Percentiles rank a stretch among this genome's conserved stretches.
phyloP scores from a whole-genome alignment of 2,797 vertebrate genomes.

The Melanotaenia pygmaea region DNA sequence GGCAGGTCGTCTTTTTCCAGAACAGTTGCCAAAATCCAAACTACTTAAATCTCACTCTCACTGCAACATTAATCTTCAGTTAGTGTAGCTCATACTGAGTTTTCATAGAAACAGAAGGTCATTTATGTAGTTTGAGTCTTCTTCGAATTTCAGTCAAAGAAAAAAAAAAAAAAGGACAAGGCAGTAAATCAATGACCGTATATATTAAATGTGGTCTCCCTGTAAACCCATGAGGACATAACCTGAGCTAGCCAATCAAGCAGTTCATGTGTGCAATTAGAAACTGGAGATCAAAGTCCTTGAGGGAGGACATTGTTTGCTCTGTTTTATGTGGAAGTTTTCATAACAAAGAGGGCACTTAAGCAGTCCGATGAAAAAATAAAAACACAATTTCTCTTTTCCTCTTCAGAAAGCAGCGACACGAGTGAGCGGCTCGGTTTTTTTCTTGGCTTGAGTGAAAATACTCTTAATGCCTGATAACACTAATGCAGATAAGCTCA shows the following conservation, averaged over 20 bases:
- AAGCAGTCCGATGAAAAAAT: conserved; percentile 4
- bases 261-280: conserved; percentile 37
- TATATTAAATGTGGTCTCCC: conserved; percentile 29
- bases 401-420: conserved; percentile 4
- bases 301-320: conserved; percentile 51
- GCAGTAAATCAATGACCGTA: conserved; percentile 33
- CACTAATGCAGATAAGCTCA: too few species aligned
- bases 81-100: conserved; percentile 21
- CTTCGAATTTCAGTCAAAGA: conserved; percentile 25
- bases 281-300: conserved; percentile 69
- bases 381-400: conserved; percentile 21
- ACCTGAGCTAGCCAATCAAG: conserved; percentile 41
- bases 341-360: conserved; percentile 26
- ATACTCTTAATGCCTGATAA: conserved; percentile 20
- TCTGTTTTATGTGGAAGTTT: conserved; percentile 57
- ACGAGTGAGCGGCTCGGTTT: neutral
- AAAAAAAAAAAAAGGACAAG: neutral
- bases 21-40: conserved; percentile 28
- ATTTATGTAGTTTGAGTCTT: conserved; percentile 38
- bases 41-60: conserved; percentile 21
- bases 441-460: conserved; percentile 42
- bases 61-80: conserved; percentile 21
- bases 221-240: conserved; percentile 28
- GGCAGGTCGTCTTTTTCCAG: conserved; percentile 13
- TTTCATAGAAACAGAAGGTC: conserved; percentile 52